These are phyloP conservation scores for Tragulus kanchil DNA, from an alignment of 2,113 vertebrate species.

Conservation along the genomic window DNA sequence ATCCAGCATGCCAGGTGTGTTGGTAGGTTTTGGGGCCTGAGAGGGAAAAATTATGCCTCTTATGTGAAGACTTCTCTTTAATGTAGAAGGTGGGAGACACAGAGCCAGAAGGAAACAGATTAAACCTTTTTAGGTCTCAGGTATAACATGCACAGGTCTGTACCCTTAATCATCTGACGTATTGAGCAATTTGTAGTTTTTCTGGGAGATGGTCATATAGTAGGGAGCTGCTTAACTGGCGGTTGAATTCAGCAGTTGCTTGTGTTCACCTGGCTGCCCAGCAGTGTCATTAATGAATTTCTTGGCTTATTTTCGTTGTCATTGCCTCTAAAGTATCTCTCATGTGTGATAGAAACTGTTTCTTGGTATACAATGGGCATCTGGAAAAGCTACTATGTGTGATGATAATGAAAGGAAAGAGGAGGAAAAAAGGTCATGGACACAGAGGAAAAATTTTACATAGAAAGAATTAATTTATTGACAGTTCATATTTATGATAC, in stretches of 20 bases:
- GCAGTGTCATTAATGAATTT: background rate
- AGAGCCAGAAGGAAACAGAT: background rate
- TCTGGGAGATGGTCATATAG: background rate
- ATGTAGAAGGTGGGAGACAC: background rate
- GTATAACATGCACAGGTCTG: background rate
- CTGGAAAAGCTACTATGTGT: background rate
- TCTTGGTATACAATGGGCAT: constrained; percentile 3
- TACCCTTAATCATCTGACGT: background rate
- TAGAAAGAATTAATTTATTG: constrained; percentile 32
- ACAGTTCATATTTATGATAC: background rate
- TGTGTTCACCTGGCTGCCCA: background rate
- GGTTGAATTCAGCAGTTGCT: background rate
- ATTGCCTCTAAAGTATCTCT: background rate
- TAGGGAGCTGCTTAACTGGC: background rate
- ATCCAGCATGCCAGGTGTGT: background rate
- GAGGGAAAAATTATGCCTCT: background rate
- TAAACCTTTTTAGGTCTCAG: background rate
- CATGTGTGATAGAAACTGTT: background rate
- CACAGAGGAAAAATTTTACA: background rate
- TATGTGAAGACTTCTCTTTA: background rate
- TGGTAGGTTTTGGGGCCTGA: background rate
- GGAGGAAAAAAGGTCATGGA: background rate
- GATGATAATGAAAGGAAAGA: constrained; percentile 8
- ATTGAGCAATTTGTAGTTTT: background rate
- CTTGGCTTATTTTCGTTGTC: constrained; percentile 10